These are phyloP conservation scores for Sylvicola cinctus DNA, from an alignment of 2,888 invertebrate genomes.

Conservation along the genomic window DNA sequence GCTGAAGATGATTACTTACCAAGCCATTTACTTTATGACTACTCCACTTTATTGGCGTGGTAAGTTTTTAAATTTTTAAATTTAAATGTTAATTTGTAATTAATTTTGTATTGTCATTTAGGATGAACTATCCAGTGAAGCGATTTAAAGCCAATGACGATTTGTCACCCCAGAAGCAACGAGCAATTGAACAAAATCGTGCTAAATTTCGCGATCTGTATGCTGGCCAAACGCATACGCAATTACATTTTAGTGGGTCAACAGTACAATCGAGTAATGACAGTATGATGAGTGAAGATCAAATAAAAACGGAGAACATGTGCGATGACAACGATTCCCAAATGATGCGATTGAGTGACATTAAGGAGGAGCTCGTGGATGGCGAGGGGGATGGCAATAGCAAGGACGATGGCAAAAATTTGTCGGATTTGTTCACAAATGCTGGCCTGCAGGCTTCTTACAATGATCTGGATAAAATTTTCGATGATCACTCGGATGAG, in stretches of 20 bases:
- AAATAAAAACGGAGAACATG: constrained; percentile 2
- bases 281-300: neutral
- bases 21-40: constrained; percentile 72
- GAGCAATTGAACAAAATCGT: constrained; percentile 21
- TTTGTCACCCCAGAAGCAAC: constrained; percentile 20
- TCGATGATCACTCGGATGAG: constrained; percentile 71
- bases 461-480: constrained; percentile 84
- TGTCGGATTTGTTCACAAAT: constrained; percentile 13
- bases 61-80: constrained; percentile 23
- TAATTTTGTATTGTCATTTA: constrained; percentile 13
- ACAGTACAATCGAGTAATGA: too few relatives aligned
- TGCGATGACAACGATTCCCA: constrained; percentile 4
- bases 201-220: constrained; percentile 31
- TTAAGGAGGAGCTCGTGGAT: constrained; percentile 41
- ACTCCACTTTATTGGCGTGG: constrained; percentile 68
- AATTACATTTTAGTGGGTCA: neutral
- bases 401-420: neutral
- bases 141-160: constrained; percentile 47
- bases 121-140: constrained; percentile 83
- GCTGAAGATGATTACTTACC: constrained; percentile 62
- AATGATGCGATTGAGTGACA: constrained; percentile 22
- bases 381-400: constrained; percentile 6
- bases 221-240: constrained; percentile 33
- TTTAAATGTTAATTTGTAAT: neutral
- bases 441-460: constrained; percentile 38